Evolutionary conservation across 2,113 vertebrate genomes (phyloP).

Genomic region (Lepus europaeus): DNA sequence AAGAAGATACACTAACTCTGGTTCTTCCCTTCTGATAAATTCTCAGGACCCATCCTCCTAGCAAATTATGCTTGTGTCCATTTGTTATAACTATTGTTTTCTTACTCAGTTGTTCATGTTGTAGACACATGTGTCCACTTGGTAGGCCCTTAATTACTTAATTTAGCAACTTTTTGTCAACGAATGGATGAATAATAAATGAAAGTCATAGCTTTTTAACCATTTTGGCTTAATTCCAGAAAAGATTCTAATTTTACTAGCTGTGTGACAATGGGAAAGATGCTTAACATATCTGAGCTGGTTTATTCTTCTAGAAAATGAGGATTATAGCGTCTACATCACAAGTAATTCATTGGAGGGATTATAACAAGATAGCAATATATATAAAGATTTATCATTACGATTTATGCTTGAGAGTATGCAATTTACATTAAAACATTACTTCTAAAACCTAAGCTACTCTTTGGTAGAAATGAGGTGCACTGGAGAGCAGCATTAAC

Average conservation of each 20-base stretch:
- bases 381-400: background rate
- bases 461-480: background rate
- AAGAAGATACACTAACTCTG: background rate
- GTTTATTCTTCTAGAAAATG: constrained; percentile 54
- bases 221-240: background rate
- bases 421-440: background rate
- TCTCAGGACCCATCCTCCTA: background rate
- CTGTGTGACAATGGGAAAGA: background rate
- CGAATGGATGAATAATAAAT: background rate
- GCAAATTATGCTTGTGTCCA: background rate
- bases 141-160: background rate
- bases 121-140: background rate
- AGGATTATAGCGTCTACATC: constrained; percentile 7
- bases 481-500: background rate
- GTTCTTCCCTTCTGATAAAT: background rate
- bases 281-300: background rate
- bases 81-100: background rate
- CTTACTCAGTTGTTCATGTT: background rate
- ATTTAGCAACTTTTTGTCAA: background rate
- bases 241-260: background rate
- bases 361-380: background rate
- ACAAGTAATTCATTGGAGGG: background rate
- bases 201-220: background rate
- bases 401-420: background rate
- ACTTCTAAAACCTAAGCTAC: background rate